Evolutionary conservation across 2,797 vertebrate species (phyloP).

Genomic region (Pangasius djambal): DNA sequence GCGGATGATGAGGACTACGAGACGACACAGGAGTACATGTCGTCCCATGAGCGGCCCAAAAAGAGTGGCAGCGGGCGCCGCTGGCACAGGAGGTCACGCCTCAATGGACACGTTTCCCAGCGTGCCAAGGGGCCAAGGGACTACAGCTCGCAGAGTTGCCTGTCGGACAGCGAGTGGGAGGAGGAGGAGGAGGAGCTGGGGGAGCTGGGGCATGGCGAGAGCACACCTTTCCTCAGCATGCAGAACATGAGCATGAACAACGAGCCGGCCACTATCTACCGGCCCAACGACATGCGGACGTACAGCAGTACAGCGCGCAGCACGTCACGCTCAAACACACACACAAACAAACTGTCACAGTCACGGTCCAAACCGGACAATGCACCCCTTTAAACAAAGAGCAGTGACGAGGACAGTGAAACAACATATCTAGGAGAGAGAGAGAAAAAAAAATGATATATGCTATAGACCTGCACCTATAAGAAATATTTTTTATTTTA

Average conservation of each 20-base stretch:
- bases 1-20: constrained; percentile 95
- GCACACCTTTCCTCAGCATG: constrained; percentile 96
- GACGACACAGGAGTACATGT: constrained; percentile 94
- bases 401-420: constrained; percentile 36
- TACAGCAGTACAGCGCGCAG: constrained; percentile 85
- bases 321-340: constrained; percentile 79
- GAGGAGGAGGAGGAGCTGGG: constrained; percentile 87
- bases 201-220: constrained; percentile 84
- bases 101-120: constrained; percentile 89
- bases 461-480: constrained; percentile 85
- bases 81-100: constrained; percentile 86
- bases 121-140: constrained; percentile 83
- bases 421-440: constrained; percentile 54
- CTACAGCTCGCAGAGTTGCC: constrained; percentile 90
- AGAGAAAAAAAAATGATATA: constrained; percentile 66
- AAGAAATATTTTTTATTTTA: constrained; percentile 99
- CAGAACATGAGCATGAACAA: constrained; percentile 83
- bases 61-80: constrained; percentile 85
- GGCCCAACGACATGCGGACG: constrained; percentile 87
- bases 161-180: constrained; percentile 89
- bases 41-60: constrained; percentile 87
- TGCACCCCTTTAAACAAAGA: constrained; percentile 84
- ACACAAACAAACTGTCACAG: constrained; percentile 79
- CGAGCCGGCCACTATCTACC: constrained; percentile 77
- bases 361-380: constrained; percentile 84